These are phyloP conservation scores for Paracanthobrama guichenoti DNA, from an alignment of 2,113 vertebrate genomes.

Conservation along the genomic window DNA sequence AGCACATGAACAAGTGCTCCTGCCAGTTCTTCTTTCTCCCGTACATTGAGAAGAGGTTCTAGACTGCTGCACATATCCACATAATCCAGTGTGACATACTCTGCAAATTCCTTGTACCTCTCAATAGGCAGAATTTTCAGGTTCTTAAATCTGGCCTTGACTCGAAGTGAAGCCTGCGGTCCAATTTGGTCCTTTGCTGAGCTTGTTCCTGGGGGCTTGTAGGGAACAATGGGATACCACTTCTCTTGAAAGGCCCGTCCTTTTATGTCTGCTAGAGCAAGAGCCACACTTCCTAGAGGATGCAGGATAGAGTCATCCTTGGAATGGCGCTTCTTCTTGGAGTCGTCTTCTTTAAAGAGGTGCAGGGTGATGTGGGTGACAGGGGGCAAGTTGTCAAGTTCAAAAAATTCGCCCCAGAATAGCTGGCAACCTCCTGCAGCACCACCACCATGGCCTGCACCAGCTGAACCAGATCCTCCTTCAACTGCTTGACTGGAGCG, in stretches of 20 bases:
- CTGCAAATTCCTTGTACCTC: constrained; percentile 92
- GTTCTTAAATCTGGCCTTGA: constrained; percentile 83
- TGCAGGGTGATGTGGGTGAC: constrained; percentile 80
- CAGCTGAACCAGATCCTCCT: constrained; percentile 50
- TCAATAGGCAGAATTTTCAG: constrained; percentile 87
- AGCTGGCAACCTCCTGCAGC: constrained; percentile 68
- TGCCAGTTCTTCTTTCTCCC: constrained; percentile 90
- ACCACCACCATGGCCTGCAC: constrained; percentile 57
- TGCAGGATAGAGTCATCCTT: constrained; percentile 66
- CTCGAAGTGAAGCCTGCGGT: constrained; percentile 74
- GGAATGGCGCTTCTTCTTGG: constrained; percentile 77
- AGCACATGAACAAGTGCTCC: constrained; percentile 86
- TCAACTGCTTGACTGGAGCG: constrained; percentile 73
- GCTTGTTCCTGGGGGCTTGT: constrained; percentile 64
- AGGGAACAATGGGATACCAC: constrained; percentile 79
- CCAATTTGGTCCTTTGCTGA: constrained; percentile 70
- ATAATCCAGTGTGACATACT: constrained; percentile 88
- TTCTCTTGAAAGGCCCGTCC: constrained; percentile 79
- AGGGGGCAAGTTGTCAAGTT: constrained; percentile 85
- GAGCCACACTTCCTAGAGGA: constrained; percentile 76
- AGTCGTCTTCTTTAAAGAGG: constrained; percentile 79
- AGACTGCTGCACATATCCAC: constrained; percentile 80
- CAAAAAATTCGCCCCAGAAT: constrained; percentile 88
- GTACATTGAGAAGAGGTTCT: constrained; percentile 82
- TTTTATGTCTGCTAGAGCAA: constrained; percentile 74